Conservation (phyloP, 2,113 vertebrate genomes). For the Brachionichthys hirsutus region DNA sequence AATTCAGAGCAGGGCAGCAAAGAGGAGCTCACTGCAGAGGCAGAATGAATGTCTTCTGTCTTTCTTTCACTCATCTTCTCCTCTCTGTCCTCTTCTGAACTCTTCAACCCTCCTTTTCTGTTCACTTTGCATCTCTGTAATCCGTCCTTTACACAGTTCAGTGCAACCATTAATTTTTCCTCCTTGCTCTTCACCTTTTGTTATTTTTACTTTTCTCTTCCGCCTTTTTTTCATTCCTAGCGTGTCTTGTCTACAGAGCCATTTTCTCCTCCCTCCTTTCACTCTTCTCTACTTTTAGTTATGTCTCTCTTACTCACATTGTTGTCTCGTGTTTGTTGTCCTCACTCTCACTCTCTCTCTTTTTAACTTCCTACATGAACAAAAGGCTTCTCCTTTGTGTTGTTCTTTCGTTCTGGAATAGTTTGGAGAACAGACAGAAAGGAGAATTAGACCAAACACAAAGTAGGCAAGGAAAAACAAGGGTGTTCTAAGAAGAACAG, state of each 20-base stretch:
- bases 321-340: background rate
- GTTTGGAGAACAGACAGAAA: background rate
- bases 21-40: constrained; percentile 17
- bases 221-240: too few relatives aligned
- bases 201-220: too few relatives aligned
- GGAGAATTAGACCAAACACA: background rate
- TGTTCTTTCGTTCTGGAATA: background rate
- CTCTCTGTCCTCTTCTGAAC: background rate
- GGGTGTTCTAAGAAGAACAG: background rate
- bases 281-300: background rate
- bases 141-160: background rate
- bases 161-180: too few relatives aligned
- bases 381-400: background rate
- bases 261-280: background rate
- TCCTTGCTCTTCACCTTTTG: too few relatives aligned
- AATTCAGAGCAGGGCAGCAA: background rate
- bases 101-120: background rate
- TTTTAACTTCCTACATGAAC: background rate
- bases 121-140: background rate
- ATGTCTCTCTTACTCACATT: background rate
- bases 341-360: background rate
- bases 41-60: background rate
- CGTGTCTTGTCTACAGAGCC: too few relatives aligned
- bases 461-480: background rate
- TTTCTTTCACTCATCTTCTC: background rate